A percentile compares a stretch with the other conserved stretches of the same genome.
Evolutionary conservation across 2,113 vertebrate species (phyloP).

Genomic region (Ursus arctos): DNA sequence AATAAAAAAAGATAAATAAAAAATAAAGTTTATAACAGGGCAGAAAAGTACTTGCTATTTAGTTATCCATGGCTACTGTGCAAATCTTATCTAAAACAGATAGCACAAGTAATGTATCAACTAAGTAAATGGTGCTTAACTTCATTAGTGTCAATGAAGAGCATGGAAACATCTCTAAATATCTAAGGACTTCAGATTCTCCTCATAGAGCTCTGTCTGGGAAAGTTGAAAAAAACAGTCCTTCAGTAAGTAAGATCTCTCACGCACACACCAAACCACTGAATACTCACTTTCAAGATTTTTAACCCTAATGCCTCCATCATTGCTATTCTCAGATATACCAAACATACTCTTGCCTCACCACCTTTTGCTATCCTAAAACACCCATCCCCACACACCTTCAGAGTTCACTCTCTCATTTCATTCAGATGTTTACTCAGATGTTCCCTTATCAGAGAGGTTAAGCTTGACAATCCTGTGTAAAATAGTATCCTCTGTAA

Average conservation of each 20-base stretch:
- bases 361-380: neutral
- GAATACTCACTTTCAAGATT: neutral
- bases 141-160: neutral
- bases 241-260: conserved; percentile 7
- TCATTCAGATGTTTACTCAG: neutral
- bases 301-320: neutral
- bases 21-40: neutral
- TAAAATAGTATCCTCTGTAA: neutral
- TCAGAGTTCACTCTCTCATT: neutral
- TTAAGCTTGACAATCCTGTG: neutral
- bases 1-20: neutral
- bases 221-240: neutral
- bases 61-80: neutral
- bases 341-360: neutral
- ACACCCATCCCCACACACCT: neutral
- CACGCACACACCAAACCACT: neutral
- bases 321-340: neutral
- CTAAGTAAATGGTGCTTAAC: neutral
- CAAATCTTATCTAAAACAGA: conserved; percentile 61
- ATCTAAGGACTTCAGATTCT: neutral
- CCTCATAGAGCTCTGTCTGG: neutral
- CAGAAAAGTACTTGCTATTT: neutral
- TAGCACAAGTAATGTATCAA: neutral
- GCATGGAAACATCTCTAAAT: neutral
- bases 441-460: neutral